Conservation (phyloP, 2,888 invertebrate species). For the Sphaerophoria rueppellii region DNA sequence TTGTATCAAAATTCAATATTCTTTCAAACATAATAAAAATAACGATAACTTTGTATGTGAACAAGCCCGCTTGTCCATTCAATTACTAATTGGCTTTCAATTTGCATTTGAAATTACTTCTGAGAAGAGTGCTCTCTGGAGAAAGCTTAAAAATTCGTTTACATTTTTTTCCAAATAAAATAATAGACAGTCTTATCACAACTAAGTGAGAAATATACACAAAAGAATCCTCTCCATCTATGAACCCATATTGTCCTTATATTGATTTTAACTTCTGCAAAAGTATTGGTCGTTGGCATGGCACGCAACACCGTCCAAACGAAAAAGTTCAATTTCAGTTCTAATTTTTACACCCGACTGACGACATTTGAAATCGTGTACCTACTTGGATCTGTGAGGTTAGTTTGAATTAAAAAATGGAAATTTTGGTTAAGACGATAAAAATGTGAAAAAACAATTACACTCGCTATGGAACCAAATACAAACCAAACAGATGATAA, state of each 20-base stretch:
- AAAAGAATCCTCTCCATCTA: too few species aligned
- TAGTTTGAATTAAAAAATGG: neutral
- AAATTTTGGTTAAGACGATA: neutral
- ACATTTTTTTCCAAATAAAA: too few species aligned
- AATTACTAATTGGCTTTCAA: too few species aligned
- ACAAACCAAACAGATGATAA: slow-evolving; percentile 25
- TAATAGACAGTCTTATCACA: too few species aligned
- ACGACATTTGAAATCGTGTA: slow-evolving; percentile 40
- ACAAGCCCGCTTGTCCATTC: too few species aligned
- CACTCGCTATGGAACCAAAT: slow-evolving; percentile 38
- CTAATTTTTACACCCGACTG: slow-evolving; percentile 9
- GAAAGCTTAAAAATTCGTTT: too few species aligned
- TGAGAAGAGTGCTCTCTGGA: too few species aligned
- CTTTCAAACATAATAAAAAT: too few species aligned
- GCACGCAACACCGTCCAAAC: slow-evolving; percentile 79
- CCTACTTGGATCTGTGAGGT: slow-evolving; percentile 24
- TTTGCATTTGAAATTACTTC: too few species aligned
- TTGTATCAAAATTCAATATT: too few species aligned
- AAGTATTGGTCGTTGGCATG: slow-evolving; percentile 78
- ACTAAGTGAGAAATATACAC: too few species aligned
- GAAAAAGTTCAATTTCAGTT: slow-evolving; percentile 75
- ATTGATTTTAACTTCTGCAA: slow-evolving; percentile 59
- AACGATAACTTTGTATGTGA: too few species aligned
- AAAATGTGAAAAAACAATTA: neutral
- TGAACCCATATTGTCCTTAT: neutral